phyloP scores from a whole-genome alignment of 2,888 invertebrate genomes.

The Lagria hirta region DNA sequence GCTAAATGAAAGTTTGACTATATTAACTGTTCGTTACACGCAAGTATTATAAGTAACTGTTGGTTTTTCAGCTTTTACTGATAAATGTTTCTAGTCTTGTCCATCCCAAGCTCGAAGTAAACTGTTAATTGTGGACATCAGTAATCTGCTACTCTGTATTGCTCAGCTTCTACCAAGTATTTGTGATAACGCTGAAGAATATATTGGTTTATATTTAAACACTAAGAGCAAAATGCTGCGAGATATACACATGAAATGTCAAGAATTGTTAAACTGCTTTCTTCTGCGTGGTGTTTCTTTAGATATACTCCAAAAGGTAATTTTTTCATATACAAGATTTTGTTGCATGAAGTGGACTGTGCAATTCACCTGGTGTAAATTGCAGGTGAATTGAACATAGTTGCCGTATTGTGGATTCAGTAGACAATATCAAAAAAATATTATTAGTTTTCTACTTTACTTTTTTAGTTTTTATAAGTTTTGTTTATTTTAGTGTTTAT shows the following conservation, averaged over 20 bases:
- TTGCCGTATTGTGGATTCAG: too few relatives aligned
- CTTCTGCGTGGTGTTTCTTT: slow-evolving; percentile 74
- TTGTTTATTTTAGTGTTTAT: too few relatives aligned
- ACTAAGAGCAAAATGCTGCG: slow-evolving; percentile 70
- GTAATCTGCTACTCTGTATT: slow-evolving; percentile 75
- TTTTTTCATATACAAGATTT: too few relatives aligned
- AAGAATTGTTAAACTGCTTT: slow-evolving; percentile 74
- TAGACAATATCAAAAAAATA: too few relatives aligned
- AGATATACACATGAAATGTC: slow-evolving; percentile 81
- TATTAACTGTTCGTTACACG: slow-evolving; percentile 76
- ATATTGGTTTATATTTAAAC: slow-evolving; percentile 62
- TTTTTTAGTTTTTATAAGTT: too few relatives aligned
- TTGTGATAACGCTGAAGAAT: slow-evolving; percentile 64
- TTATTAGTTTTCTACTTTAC: too few relatives aligned
- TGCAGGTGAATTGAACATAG: too few relatives aligned
- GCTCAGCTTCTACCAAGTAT: slow-evolving; percentile 72
- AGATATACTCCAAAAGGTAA: slow-evolving; percentile 74
- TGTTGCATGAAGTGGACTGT: too few relatives aligned
- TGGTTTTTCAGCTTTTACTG: slow-evolving; percentile 1
- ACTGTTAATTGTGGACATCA: slow-evolving; percentile 69
- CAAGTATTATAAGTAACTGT: slow-evolving; percentile 55
- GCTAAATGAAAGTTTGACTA: slow-evolving; percentile 81
- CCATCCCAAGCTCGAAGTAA: slow-evolving; percentile 62
- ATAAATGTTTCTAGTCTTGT: slow-evolving; percentile 59
- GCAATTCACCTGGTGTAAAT: too few relatives aligned